Evolutionary conservation across 1,140 invertebrate species (phyloP).

Genomic region (Musca vetustissima): DNA sequence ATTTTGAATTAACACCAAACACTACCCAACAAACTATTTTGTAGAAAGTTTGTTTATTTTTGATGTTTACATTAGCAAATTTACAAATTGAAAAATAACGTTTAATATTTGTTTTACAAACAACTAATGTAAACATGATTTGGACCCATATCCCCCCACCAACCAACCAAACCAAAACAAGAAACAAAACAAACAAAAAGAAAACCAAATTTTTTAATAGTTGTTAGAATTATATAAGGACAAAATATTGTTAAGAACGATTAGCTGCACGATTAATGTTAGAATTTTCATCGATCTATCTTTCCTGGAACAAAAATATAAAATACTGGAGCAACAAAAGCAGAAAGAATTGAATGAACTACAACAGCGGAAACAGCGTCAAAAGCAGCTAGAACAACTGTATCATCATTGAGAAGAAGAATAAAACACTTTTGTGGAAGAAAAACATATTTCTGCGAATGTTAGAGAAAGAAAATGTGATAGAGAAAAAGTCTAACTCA

Average conservation of each 20-base stretch:
- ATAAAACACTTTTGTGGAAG: conserved; percentile 25
- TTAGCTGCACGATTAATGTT: conserved; percentile 57
- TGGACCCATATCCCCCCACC: background rate
- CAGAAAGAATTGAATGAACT: conserved; percentile 54
- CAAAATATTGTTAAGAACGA: conserved; percentile 39
- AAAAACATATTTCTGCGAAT: too few relatives aligned
- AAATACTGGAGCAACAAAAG: conserved; percentile 62
- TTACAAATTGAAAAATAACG: too few relatives aligned
- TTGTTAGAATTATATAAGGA: conserved; percentile 20
- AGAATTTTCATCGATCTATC: conserved; percentile 75
- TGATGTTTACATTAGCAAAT: too few relatives aligned
- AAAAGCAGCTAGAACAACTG: conserved; percentile 48
- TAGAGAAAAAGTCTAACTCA: too few relatives aligned
- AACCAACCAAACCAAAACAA: background rate
- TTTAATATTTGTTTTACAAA: background rate
- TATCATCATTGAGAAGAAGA: conserved; percentile 42
- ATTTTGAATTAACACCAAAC: conserved; percentile 4
- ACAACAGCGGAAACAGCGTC: conserved; percentile 46
- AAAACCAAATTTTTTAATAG: conserved; percentile 16
- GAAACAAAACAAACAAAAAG: conserved; percentile 19
- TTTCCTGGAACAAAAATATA: conserved; percentile 78
- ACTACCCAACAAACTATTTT: conserved; percentile 7
- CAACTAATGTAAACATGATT: background rate
- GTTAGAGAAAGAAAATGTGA: too few relatives aligned
- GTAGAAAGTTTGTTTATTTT: too few relatives aligned